Conservation (phyloP, 2,113 vertebrate species). For the Acanthochromis polyacanthus region DNA sequence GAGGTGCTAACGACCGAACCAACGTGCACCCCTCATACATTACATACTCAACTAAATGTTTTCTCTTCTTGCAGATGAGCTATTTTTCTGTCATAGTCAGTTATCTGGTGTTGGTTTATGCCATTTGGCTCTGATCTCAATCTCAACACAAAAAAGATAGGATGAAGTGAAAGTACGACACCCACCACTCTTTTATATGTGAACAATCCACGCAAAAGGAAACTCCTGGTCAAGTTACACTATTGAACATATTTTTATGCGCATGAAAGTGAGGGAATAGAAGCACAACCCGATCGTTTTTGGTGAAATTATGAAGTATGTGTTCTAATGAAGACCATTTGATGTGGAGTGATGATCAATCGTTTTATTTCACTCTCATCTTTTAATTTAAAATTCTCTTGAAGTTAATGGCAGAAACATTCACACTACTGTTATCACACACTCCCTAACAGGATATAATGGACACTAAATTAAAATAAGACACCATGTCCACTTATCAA, state of each 20-base stretch:
- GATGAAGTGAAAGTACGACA: not conserved
- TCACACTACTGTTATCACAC: too few relatives aligned
- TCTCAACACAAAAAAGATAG: not conserved
- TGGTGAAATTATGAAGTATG: not conserved
- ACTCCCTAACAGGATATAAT: too few relatives aligned
- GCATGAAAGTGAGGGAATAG: not conserved
- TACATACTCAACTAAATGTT: not conserved
- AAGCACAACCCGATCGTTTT: not conserved
- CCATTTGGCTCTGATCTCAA: not conserved
- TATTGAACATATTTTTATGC: not conserved
- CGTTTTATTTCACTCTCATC: not conserved
- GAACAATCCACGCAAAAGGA: not conserved
- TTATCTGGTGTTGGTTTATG: not conserved
- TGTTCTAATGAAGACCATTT: not conserved
- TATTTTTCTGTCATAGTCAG: not conserved
- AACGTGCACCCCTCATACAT: too few relatives aligned
- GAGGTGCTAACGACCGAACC: too few relatives aligned
- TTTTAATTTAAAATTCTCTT: too few relatives aligned
- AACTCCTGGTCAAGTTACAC: not conserved
- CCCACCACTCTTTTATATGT: slow-evolving; percentile 6
- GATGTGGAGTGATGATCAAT: not conserved
- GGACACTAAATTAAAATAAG: not conserved
- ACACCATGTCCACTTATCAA: not conserved
- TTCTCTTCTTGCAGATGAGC: not conserved
- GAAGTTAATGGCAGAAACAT: not conserved